Conservation (phyloP, 2,113 vertebrate species). For the Daphoenositta chrysoptera region DNA sequence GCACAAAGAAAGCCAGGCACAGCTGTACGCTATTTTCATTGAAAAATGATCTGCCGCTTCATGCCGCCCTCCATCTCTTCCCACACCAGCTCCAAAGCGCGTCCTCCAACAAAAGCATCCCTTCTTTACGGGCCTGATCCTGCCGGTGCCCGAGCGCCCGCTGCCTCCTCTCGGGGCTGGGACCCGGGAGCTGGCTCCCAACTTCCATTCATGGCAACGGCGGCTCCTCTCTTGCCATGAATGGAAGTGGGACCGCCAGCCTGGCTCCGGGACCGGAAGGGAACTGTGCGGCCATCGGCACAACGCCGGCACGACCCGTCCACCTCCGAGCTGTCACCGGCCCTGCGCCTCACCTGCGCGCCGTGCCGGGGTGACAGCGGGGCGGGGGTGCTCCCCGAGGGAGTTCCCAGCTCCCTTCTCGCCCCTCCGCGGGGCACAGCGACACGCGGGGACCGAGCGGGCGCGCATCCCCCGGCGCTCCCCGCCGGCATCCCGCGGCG, state of each 20-base stretch:
- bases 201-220: constrained; percentile 45
- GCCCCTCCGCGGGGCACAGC: not conserved
- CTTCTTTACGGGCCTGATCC: not conserved
- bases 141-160: not conserved
- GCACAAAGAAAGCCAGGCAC: constrained; percentile 53
- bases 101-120: constrained; percentile 32
- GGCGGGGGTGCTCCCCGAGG: not conserved
- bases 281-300: not conserved
- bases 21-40: constrained; percentile 52
- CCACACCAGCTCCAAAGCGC: not conserved
- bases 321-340: not conserved
- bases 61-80: constrained; percentile 22
- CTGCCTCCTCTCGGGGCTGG: not conserved
- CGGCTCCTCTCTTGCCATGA: constrained; percentile 7
- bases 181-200: not conserved
- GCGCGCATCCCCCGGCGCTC: not conserved
- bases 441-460: not conserved
- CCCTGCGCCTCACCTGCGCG: not conserved
- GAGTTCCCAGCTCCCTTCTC: not conserved
- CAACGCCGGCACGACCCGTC: not conserved
- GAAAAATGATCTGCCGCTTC: constrained; percentile 41
- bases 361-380: not conserved
- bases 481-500: not conserved
- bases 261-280: not conserved
- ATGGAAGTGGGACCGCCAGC: constrained; percentile 14